Evolutionary conservation across 2,113 vertebrate species (phyloP).

Genomic region (human (Homo sapiens)): DNA sequence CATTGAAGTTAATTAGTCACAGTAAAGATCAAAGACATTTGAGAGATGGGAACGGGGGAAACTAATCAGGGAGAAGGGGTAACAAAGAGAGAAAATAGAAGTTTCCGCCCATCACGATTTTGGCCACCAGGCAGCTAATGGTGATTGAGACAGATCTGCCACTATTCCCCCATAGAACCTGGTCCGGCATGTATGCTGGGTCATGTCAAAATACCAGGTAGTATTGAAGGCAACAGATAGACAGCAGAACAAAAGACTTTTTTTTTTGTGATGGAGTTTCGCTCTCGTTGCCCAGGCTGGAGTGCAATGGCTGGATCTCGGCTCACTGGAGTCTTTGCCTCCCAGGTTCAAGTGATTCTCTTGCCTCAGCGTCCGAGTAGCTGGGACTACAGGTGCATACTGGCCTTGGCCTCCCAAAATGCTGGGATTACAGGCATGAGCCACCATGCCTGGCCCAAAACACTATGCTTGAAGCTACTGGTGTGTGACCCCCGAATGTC

Average conservation of each 20-base stretch:
- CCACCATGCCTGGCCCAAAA: rapidly evolving
- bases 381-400: no score
- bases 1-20: not conserved
- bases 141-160: not conserved
- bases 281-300: no score
- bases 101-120: no score
- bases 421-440: rapidly evolving
- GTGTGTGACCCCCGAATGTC: not conserved
- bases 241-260: not conserved
- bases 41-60: not conserved
- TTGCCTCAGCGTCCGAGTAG: no score
- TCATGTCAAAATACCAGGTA: not conserved
- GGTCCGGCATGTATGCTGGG: not conserved
- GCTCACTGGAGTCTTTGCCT: no score
- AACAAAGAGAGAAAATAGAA: not conserved
- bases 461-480: not conserved
- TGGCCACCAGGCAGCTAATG: rapidly evolving
- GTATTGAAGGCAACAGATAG: not conserved
- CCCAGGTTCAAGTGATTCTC: no score
- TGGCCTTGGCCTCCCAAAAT: no score
- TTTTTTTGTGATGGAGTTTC: no score
- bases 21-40: not conserved
- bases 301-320: no score
- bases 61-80: not conserved
- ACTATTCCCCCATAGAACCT: not conserved